A percentile compares a stretch with the other conserved stretches of the same genome.
Evolutionary conservation across 2,888 invertebrate genomes (phyloP).

Genomic region (Xanthostigma xanthostigma): DNA sequence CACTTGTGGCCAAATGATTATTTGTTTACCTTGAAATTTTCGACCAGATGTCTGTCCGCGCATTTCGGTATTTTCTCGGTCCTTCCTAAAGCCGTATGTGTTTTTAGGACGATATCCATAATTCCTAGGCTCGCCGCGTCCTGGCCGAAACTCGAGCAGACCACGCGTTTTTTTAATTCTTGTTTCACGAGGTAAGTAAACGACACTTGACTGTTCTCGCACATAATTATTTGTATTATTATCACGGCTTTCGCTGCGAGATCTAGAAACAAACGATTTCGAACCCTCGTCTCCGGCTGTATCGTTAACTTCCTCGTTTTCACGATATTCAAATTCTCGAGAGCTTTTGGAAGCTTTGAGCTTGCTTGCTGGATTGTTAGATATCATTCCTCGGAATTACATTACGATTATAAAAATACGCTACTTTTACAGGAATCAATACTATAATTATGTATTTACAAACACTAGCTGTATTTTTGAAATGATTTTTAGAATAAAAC

Average conservation of each 20-base stretch:
- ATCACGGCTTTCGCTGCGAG: constrained; percentile 22
- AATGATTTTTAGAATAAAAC: too few species aligned
- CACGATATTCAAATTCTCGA: constrained; percentile 29
- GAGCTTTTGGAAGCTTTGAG: constrained; percentile 42
- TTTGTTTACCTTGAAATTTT: constrained; percentile 24
- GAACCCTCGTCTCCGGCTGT: constrained; percentile 18
- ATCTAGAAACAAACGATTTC: constrained; percentile 4
- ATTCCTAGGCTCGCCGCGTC: background rate
- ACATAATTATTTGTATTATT: constrained; percentile 17
- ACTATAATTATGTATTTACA: too few species aligned
- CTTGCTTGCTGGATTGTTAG: constrained; percentile 47
- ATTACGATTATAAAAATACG: constrained; percentile 22
- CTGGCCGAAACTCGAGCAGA: constrained; percentile 5
- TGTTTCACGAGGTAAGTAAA: background rate
- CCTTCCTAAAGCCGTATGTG: constrained; percentile 19
- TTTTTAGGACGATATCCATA: constrained; percentile 18
- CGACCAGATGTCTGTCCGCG: constrained; percentile 19
- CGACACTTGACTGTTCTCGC: background rate
- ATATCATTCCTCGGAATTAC: constrained; percentile 41
- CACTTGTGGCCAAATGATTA: too few species aligned
- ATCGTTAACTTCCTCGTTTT: constrained; percentile 34
- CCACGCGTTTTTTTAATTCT: background rate
- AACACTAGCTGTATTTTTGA: too few species aligned
- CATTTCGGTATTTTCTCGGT: constrained; percentile 35
- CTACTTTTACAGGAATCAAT: too few species aligned